A percentile compares a stretch with the other conserved stretches of the same genome.
These are phyloP conservation scores for Heteractis magnifica DNA, from an alignment of 92 coral and sea anemone genomes.

Conservation along the genomic window DNA sequence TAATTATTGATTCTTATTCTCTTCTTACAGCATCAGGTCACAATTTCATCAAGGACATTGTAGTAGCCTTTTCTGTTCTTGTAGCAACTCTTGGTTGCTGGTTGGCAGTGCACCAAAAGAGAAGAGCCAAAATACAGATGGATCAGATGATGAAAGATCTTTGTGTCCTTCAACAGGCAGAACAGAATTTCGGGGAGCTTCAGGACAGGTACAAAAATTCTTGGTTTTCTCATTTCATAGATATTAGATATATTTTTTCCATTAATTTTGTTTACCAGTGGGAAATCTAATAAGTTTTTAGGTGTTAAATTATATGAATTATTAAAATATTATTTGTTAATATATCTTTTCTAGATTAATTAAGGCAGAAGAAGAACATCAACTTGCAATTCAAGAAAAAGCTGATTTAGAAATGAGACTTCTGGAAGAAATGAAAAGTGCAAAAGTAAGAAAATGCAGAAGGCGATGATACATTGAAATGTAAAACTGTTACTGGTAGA, in stretches of 20 bases:
- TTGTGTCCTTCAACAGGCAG: slow-evolving; percentile 84
- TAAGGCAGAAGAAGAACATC: slow-evolving; percentile 86
- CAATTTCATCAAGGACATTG: slow-evolving; percentile 86
- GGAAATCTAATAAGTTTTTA: background rate
- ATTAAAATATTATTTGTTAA: too few species aligned
- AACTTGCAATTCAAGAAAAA: slow-evolving; percentile 80
- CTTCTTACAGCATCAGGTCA: slow-evolving; percentile 69
- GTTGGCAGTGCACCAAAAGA: slow-evolving; percentile 89
- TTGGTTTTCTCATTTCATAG: background rate
- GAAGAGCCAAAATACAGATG: slow-evolving; percentile 90
- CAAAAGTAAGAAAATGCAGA: slow-evolving; percentile 57
- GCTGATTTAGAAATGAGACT: slow-evolving; percentile 78
- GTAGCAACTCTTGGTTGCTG: slow-evolving; percentile 92
- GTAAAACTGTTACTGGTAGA: too few species aligned
- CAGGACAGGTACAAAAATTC: slow-evolving; percentile 50
- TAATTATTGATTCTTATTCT: background rate
- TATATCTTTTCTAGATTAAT: slow-evolving; percentile 46
- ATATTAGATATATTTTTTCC: too few species aligned
- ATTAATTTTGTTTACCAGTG: background rate
- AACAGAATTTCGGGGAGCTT: slow-evolving; percentile 79
- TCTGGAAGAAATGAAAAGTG: slow-evolving; percentile 70
- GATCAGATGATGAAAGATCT: slow-evolving; percentile 89
- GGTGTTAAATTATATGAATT: background rate
- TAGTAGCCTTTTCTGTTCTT: slow-evolving; percentile 87
- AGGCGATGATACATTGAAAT: background rate